Base-by-base conservation (phyloP, 2,113 vertebrate species). In the Ptyas mucosa region DNA sequence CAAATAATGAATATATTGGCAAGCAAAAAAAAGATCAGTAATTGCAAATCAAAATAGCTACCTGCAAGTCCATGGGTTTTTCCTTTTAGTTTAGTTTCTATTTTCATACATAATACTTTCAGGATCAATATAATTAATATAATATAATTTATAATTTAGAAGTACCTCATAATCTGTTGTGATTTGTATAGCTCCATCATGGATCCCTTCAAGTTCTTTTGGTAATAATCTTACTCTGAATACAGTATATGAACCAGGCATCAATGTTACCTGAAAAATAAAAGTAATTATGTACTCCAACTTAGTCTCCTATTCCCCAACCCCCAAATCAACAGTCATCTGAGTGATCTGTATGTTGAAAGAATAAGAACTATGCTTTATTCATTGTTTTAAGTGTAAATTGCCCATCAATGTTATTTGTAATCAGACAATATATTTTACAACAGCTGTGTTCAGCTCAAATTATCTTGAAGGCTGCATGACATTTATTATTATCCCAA, bases 111-210 rank as follows among this genome's bases (percentile, higher is more conserved):
- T 10, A 58, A 85, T 11, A 61, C 18, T 55, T 86, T 86, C 23
- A 3, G 8, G 1, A 55, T 12, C 1, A 90, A 91, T 34, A 90
- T 1, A 2, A 14, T 86, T 61, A 61, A 91, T n/a, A 90, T 1
- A 2, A 91, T 26, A 90, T 1, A 3, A 69, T 69, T 34, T 34
- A 90, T 0, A 3, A 20, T 86, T 34, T 34, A 85, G 88, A 88
- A 29, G 55, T 97, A 99, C 99, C 98, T 99, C 99, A 94, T 99
- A 99, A 96, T 99, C 99, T 95, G 99, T 99, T 0, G 98, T 99
- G 93, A 99, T 98, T 96, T 99, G 99, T 91, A 99, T 97, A 89
- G 99, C 99, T 96, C 99, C 99, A 26, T 99, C 99, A 81, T 99
- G 99, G 88, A 97, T 95, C 75, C 99, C 99, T 97, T 99, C 99